Conservation (phyloP, 2,888 invertebrate species). For the Parelbella ahira region DNA sequence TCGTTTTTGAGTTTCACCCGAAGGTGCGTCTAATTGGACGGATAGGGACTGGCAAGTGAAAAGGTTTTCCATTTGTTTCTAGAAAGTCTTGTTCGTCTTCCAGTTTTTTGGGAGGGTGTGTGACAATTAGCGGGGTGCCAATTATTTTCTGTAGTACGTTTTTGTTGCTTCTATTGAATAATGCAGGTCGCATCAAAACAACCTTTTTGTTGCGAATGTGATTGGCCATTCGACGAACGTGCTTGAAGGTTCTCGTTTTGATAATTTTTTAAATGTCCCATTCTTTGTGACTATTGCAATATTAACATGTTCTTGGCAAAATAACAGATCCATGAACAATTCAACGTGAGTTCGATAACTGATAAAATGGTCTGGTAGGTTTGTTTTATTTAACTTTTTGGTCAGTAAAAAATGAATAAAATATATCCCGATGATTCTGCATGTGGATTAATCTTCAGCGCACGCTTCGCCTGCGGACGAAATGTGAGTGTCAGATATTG, state of each 20-base stretch:
- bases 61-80: constrained; percentile 32
- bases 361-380: too few species aligned
- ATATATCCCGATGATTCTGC: constrained; percentile 24
- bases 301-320: too few species aligned
- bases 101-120: constrained; percentile 23
- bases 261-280: constrained; percentile 2
- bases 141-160: constrained; percentile 19
- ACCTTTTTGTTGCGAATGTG: constrained; percentile 12
- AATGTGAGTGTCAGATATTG: constrained; percentile 44
- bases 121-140: constrained; percentile 28
- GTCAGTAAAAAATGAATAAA: too few species aligned
- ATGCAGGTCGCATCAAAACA: constrained; percentile 16
- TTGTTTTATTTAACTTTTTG: too few species aligned
- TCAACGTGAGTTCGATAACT: too few species aligned
- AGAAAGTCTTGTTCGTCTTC: constrained; percentile 22
- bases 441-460: constrained; percentile 50
- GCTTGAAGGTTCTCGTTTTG: background rate
- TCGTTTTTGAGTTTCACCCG: constrained; percentile 54
- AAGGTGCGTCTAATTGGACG: constrained; percentile 66
- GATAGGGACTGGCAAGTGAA: constrained; percentile 45
- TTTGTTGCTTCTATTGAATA: constrained; percentile 19
- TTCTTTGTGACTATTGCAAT: background rate
- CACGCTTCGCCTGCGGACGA: constrained; percentile 58
- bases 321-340: too few species aligned
- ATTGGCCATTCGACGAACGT: constrained; percentile 12